Evolutionary conservation across 2,797 vertebrate species (phyloP).

Genomic region (Tapirus indicus): DNA sequence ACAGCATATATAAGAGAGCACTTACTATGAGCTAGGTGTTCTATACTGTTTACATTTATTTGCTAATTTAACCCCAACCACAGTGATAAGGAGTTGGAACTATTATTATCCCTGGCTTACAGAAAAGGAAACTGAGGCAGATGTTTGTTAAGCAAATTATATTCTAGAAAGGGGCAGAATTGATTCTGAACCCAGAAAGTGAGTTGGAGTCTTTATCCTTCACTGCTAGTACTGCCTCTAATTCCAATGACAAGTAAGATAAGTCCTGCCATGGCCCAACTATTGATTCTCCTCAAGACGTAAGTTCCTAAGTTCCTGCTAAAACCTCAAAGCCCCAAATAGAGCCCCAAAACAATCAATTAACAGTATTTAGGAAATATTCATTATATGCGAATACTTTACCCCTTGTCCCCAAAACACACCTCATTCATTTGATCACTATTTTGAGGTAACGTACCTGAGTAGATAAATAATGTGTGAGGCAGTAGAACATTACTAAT

Average conservation of each 20-base stretch:
- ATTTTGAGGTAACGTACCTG: neutral
- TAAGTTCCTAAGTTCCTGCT: neutral
- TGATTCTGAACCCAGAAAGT: neutral
- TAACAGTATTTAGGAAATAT: neutral
- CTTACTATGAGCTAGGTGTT: neutral
- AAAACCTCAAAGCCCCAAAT: neutral
- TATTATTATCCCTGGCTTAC: neutral
- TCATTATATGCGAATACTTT: neutral
- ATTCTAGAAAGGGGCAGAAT: neutral
- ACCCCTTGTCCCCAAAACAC: neutral
- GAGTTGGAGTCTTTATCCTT: too few relatives aligned
- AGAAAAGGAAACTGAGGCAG: neutral
- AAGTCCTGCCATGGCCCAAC: neutral
- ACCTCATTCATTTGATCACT: neutral
- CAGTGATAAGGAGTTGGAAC: neutral
- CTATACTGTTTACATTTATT: neutral
- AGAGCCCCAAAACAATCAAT: neutral
- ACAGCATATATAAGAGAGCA: neutral
- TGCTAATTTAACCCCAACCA: neutral
- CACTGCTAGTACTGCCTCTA: neutral
- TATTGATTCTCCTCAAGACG: neutral
- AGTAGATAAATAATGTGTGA: neutral
- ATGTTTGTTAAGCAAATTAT: neutral
- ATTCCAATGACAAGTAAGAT: neutral
- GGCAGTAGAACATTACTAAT: neutral